Evolutionary conservation across 2,113 vertebrate species (phyloP).

Genomic region (Stercorarius parasiticus): DNA sequence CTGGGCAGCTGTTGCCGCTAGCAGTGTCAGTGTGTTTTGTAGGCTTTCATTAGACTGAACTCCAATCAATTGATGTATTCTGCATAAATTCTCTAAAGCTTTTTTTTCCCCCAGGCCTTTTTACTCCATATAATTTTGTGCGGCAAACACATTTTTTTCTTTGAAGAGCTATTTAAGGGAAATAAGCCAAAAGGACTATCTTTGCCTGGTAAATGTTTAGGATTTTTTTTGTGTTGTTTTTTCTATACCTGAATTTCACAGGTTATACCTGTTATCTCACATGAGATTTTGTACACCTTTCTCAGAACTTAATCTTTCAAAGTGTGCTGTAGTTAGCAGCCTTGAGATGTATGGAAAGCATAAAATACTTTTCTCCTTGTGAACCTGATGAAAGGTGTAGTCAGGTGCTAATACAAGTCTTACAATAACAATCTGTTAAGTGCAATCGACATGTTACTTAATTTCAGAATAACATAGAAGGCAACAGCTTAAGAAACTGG

Average conservation of each 20-base stretch:
- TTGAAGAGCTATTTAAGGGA: not conserved
- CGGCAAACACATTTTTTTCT: not conserved
- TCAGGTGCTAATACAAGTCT: not conserved
- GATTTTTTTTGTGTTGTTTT: not conserved
- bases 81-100: conserved; percentile 7
- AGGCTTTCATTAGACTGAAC: not conserved
- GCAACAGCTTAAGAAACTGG: not conserved
- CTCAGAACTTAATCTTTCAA: not conserved
- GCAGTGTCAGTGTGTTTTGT: conserved; percentile 64
- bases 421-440: not conserved
- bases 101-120: not conserved
- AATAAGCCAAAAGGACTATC: not conserved
- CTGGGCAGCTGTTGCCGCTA: conserved; percentile 70
- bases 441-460: not conserved
- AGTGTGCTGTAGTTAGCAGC: not conserved
- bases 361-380: not conserved
- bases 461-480: not conserved
- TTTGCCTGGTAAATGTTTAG: not conserved
- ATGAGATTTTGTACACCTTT: not conserved
- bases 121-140: conserved; percentile 3
- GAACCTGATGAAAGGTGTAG: not conserved
- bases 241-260: not conserved
- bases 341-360: not conserved
- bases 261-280: not conserved
- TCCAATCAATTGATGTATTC: not conserved